Base-by-base conservation (phyloP, 2,113 vertebrate genomes). In the Oxyruncus cristatus region DNA sequence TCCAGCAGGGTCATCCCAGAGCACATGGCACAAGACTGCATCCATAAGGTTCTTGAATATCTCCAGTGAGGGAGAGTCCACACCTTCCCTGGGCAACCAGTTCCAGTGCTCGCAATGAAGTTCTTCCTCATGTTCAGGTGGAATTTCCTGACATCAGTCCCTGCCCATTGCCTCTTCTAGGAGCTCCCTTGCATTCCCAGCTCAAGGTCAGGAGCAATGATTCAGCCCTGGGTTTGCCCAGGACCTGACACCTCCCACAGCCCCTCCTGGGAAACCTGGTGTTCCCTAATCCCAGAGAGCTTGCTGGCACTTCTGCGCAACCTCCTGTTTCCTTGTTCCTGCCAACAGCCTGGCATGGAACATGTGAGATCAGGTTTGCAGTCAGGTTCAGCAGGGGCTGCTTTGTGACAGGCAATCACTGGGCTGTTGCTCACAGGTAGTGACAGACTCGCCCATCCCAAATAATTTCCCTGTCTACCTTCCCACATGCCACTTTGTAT, bases 371-470 rank as follows among this genome's bases (percentile, higher is more conserved):
- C 91, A 90, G 89, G 52, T 72, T 32, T 67, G 73, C 87, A 63
- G 28, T 85, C 7, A 21, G 27, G 52, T 32, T 47, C 84, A 52
- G 68, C 85, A 41, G 68, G 66, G 30, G 61, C 72, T 81, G 93
- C 55, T 81, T 85, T 50, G 41, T 88, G 94, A 89, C 87, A 52
- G 89, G 72, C 59, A 73, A 62, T 92, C 88, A 58, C 84, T 0
- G 24, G 65, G 62, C 73, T 89, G 80, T 3, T 85, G 63, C 87
- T 88, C 93, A 53, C 14, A 30, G 89, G 85, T 46, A 83, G 87
- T 76, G 91, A 89, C 95, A 92, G 92, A 68, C 71, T 70, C 74
- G 52, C 70, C 39, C 2, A 61, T 79, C 77, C 49, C 77, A 47
- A 58, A 49, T 37, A 37, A 95, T 88, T 65, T 41, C 1, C 0